These are phyloP conservation scores for Oxygymnocypris stewartii DNA, from an alignment of 2,113 vertebrate species.

Conservation along the genomic window DNA sequence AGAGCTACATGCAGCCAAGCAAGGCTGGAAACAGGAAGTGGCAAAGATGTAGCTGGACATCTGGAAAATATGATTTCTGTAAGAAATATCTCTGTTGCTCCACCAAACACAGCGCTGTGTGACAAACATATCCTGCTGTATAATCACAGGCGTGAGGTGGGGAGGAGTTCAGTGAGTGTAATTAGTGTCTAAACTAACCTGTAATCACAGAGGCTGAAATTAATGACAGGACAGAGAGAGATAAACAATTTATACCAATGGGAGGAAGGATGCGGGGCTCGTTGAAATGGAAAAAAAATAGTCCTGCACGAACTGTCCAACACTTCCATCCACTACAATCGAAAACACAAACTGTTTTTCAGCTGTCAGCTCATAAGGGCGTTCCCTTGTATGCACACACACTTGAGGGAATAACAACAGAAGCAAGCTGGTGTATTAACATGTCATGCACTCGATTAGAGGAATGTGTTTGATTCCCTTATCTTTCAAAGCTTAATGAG, in stretches of 20 bases:
- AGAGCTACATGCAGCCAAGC: constrained; percentile 24
- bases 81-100: constrained; percentile 25
- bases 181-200: constrained; percentile 56
- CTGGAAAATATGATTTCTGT: constrained; percentile 35
- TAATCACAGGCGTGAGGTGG: constrained; percentile 29
- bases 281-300: constrained; percentile 4
- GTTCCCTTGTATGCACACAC: background rate
- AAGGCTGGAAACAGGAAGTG: constrained; percentile 33
- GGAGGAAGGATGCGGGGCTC: constrained; percentile 28
- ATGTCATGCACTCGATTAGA: background rate
- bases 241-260: constrained; percentile 43
- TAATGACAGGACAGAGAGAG: constrained; percentile 49
- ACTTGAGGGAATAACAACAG: background rate
- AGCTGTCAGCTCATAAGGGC: constrained; percentile 1
- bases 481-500: background rate
- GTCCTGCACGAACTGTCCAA: background rate
- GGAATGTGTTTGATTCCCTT: background rate
- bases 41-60: constrained; percentile 37
- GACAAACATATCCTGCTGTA: constrained; percentile 36
- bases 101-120: constrained; percentile 23
- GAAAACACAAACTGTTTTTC: constrained; percentile 3
- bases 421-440: background rate
- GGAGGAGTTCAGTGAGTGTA: constrained; percentile 53
- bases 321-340: constrained; percentile 19
- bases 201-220: constrained; percentile 54